Conservation (phyloP, 2,888 invertebrate species). For the Himalopsyche japonica region DNA sequence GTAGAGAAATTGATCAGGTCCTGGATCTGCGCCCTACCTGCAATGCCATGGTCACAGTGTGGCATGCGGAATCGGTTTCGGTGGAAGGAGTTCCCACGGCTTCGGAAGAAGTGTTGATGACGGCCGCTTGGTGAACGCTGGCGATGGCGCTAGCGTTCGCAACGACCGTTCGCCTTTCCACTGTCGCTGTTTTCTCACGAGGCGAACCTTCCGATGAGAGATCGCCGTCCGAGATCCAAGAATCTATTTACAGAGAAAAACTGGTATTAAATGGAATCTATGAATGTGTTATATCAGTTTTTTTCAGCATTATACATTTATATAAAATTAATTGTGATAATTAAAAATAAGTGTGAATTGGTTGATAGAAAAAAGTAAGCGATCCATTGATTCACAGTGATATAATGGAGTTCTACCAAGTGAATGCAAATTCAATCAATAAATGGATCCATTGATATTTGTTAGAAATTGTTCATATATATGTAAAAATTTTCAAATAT, state of each 20-base stretch:
- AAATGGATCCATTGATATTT: too few relatives aligned
- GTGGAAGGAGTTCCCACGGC: conserved; percentile 36
- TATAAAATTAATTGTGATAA: too few relatives aligned
- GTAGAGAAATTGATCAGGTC: neutral
- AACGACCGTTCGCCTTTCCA: conserved; percentile 41
- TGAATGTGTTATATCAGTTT: neutral
- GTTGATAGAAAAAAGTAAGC: too few relatives aligned
- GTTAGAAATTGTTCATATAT: too few relatives aligned
- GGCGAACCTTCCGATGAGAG: conserved; percentile 78
- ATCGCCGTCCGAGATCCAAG: conserved; percentile 85
- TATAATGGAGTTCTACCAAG: too few relatives aligned
- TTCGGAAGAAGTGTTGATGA: conserved; percentile 49
- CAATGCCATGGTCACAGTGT: neutral
- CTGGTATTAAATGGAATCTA: too few relatives aligned
- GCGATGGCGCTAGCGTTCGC: conserved; percentile 17
- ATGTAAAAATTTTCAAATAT: too few relatives aligned
- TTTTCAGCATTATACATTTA: too few relatives aligned
- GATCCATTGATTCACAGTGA: too few relatives aligned
- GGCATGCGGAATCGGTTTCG: neutral
- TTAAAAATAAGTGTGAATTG: too few relatives aligned
- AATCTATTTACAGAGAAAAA: conserved; percentile 52
- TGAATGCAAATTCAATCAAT: too few relatives aligned
- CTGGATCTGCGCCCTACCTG: neutral
- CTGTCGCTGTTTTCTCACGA: conserved; percentile 65
- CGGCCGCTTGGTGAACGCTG: neutral